Base-by-base conservation (phyloP, 2,797 vertebrate species). In the Eulemur coronatus region DNA sequence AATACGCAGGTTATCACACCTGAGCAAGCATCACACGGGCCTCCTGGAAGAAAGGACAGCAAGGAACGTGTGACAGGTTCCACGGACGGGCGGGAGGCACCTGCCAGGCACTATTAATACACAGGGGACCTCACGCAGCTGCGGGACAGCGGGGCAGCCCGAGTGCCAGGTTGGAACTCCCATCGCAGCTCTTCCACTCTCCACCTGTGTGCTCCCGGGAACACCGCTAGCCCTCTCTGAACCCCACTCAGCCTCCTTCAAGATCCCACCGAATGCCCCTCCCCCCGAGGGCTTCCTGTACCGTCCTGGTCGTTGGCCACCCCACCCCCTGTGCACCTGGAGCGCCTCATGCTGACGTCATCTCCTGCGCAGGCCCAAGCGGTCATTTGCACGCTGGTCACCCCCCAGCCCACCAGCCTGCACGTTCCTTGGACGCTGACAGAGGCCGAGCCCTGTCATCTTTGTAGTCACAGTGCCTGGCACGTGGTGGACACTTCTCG, bases 321-420 rank as follows among this genome's bases (percentile, higher is more conserved):
- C 6, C 13, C 11, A 0, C 5, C 59, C 20, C 10, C 52, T 2
- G 28, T 1, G 46, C 1, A 2, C 35, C 20, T 0, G 0, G 0
- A 24, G 35, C 0, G 17, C 50, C 12, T 70, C 4, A 11, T 26
- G 22, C 69, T 26, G n/a, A 6, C 30, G 35, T 8, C 0, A 0
- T 75, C 79, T 50, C 8, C 30, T 3, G 15, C 30, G 12, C 1
- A 5, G 46, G 52, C 63, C 38, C 0, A 0, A 38, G 55, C 46
- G 4, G 22, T 43, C 12, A 15, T 48, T 2, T 26, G 17, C 46
- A 38, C 0, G 4, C 67, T 26, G 35, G 24, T 81, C 50, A 20
- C 46, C 61, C 90, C 69, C 73, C 22, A 22, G 12, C 69, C 43
- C 20, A 1, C 55, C 82, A 52, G 28, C 46, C 52, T 0, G 2